These are phyloP conservation scores for Tupaia tana DNA, from an alignment of 2,113 vertebrate genomes.

Conservation along the genomic window DNA sequence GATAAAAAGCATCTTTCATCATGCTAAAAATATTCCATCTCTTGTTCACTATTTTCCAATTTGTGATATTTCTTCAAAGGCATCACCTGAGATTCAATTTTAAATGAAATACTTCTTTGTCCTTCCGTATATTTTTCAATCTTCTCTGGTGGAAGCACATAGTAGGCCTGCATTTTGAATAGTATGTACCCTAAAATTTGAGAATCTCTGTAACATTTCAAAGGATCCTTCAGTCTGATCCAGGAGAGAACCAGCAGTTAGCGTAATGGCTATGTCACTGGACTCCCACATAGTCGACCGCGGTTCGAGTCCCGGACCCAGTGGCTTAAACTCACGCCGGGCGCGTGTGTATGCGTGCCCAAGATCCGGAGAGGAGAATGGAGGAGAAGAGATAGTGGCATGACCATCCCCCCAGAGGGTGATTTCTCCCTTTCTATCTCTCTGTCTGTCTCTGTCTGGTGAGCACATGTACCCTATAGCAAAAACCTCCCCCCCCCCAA, in stretches of 20 bases:
- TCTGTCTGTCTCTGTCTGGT: too few species aligned
- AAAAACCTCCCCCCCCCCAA: too few species aligned
- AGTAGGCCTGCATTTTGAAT: constrained; percentile 8
- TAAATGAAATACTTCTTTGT: background rate
- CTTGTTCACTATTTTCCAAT: background rate
- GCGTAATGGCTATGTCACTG: too few species aligned
- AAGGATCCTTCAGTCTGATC: background rate
- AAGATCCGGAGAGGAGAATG: too few species aligned
- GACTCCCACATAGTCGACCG: too few species aligned
- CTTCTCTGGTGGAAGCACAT: constrained; percentile 20
- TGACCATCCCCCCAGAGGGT: too few species aligned
- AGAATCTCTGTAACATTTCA: background rate
- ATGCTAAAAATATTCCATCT: background rate
- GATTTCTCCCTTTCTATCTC: too few species aligned
- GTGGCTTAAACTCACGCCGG: too few species aligned
- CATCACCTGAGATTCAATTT: constrained; percentile 7
- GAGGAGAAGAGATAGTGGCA: too few species aligned
- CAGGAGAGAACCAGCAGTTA: background rate
- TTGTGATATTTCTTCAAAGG: background rate
- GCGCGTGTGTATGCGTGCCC: too few species aligned
- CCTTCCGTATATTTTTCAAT: constrained; percentile 23
- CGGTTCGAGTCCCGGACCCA: too few species aligned
- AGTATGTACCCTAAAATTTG: background rate
- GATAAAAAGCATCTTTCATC: background rate
- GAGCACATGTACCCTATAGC: too few species aligned